These are phyloP conservation scores for Periphyllus acericola DNA, from an alignment of 2,888 invertebrate species.

Conservation along the genomic window DNA sequence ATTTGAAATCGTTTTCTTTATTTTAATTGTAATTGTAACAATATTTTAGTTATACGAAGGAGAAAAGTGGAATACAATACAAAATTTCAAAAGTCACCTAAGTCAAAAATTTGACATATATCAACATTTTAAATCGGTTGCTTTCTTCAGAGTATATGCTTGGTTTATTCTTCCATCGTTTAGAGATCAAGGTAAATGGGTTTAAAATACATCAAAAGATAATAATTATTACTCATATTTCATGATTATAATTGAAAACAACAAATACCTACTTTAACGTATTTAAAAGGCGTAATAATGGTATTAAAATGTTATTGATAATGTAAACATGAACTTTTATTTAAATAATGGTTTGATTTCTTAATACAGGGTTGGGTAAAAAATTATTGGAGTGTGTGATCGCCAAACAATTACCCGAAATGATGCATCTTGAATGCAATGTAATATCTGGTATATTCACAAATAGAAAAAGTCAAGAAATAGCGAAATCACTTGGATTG, in stretches of 20 bases:
- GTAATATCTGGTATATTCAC: conserved; percentile 51
- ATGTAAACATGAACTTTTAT: background rate
- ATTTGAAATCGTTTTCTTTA: background rate
- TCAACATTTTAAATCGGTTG: conserved; percentile 1
- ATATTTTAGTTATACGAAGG: conserved; percentile 47
- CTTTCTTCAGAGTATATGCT: conserved; percentile 42
- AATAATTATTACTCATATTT: background rate
- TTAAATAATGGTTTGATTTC: background rate
- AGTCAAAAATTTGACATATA: conserved; percentile 52
- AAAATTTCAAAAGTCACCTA: conserved; percentile 38
- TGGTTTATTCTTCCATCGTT: conserved; percentile 37
- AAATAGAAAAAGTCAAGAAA: conserved; percentile 35
- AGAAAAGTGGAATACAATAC: conserved; percentile 51
- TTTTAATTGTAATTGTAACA: background rate
- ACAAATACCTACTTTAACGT: background rate
- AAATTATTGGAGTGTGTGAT: conserved; percentile 45
- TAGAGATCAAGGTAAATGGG: conserved; percentile 31
- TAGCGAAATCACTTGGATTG: conserved; percentile 39
- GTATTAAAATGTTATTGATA: background rate
- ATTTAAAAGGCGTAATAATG: too few relatives aligned
- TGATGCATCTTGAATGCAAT: conserved; percentile 39
- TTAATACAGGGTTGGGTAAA: conserved; percentile 30
- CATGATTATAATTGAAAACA: background rate
- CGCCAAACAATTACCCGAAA: conserved; percentile 37
- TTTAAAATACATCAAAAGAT: background rate